Evolutionary conservation across 2,113 vertebrate species (phyloP), one percentile per base, ranked within the genome.

Genomic region (Oriolus oriolus): DNA sequence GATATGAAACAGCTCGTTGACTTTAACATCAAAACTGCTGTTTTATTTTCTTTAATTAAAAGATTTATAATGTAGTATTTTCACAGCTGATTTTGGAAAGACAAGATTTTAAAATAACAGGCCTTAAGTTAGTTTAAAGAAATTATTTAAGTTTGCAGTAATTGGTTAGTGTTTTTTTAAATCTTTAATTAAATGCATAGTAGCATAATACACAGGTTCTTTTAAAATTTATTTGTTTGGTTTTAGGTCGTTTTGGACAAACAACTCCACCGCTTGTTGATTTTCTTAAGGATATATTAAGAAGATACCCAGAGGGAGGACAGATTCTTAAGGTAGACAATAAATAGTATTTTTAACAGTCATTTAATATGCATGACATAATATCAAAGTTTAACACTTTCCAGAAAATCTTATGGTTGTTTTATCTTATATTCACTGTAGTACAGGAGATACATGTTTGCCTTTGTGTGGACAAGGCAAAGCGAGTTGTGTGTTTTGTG

Each of bases 261-360:
- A 99, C 99, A 28, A 99, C 99, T 13, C 99, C 99, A 49, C 99
- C 99, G 2, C 98, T 99, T 75, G 99, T 99, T 52, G 99, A 99
- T 95, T 99, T 99, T 97, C 97, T 99, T 85, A 99, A 99, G 96
- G 99, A 99, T 95, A 99, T 99, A 97, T 97, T 99, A 89, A 98
- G 99, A 97, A 98, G 99, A 93, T 99, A 99, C 53, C 99, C 99
- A 57, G 99, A 99, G 97, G 99, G 99, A 97, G 99, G 99, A 89
- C 99, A 99, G 88, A 99, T 99, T 97, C 97, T 99, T 83, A 99
- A 99, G 98, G 99, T 99, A 98, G 92, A 96, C 10, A 53, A 24
- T 33, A 65, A 79, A 41, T 69, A 13, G 10, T 82, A 26, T 59
- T 81, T 91, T 86, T 66, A 73, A 22, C 15, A 50, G 33, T 73